Evolutionary conservation across 92 coral and sea anemone genomes (phyloP).

Genomic region (Zoanthus gigantus): DNA sequence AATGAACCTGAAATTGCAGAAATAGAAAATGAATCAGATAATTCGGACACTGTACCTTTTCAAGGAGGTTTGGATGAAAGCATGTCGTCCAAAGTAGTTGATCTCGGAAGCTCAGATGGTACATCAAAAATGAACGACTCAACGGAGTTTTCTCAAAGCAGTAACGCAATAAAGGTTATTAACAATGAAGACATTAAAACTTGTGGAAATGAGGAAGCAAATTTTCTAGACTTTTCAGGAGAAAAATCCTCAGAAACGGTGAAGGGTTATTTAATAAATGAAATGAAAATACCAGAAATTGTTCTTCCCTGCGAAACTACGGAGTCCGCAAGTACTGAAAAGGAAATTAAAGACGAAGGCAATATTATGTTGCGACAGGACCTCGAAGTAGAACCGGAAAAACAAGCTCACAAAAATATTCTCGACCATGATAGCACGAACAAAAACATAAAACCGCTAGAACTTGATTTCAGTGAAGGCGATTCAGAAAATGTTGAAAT

Average conservation of each 20-base stretch:
- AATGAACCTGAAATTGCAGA: not conserved
- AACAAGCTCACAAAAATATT: not conserved
- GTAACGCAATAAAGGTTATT: not conserved
- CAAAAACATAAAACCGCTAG: not conserved
- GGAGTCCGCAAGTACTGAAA: not conserved
- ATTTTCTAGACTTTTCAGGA: not conserved
- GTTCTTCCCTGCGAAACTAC: not conserved
- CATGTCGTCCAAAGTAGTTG: not conserved
- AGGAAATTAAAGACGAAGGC: not conserved
- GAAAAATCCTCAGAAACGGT: not conserved
- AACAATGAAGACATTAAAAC: not conserved
- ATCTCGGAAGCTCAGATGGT: not conserved
- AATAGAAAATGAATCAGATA: not conserved
- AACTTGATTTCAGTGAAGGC: not conserved
- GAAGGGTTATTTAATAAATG: not conserved
- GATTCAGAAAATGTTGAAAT: conserved; percentile 14
- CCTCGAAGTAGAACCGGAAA: not conserved
- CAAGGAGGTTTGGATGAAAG: not conserved
- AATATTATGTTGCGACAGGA: not conserved
- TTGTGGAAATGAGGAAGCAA: not conserved
- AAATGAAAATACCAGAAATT: conserved; percentile 11
- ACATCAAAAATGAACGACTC: not conserved
- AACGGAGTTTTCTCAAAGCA: not conserved
- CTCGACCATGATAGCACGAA: not conserved
- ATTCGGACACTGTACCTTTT: not conserved